Base-by-base conservation (phyloP, 2,797 vertebrate species). In the Notolepis coatsorum region DNA sequence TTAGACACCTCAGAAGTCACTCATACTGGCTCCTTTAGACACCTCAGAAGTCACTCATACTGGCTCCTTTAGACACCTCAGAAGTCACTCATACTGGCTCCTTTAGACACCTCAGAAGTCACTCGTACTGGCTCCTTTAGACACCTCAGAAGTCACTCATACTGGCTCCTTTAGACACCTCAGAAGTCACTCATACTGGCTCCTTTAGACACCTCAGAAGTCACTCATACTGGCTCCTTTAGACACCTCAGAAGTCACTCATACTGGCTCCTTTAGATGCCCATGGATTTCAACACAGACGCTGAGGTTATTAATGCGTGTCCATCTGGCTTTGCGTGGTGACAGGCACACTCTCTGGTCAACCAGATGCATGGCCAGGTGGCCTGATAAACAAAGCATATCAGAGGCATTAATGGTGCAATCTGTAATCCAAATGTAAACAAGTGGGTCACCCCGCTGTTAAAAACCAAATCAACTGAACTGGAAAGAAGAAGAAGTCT, bases 291-390 rank as follows among this genome's bases (percentile, higher is more conserved):
- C 58, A 17, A 79, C 82, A 81, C 76, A 46, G 62, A 48, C 61
- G 59, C 52, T 43, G 2, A 24, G n/a, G 69, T 85, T 87, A 84
- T 89, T 75, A 84, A 89, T 84, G 79, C 79, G 8, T 30, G 64
- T 86, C 88, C 89, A 90, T 90, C 88, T 89, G 88, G 78, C 82
- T 0, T 55, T 24, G 75, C 76, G n/a, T 61, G 39, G 69, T 60
- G 79, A 86, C 85, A 64, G 68, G 63, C 77, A 61, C 51, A 42
- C 71, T 68, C 75, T 60, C 73, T 57, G 65, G 41, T 75, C 59
- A 84, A 87, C 82, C 82, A 88, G 88, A 88, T 88, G 87, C 79
- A 70, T 35, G 75, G 80, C 84, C 88, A 88, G 89, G 85, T 88
- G 88, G 87, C 78, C 82, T 21, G 85, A 84, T 86, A 81, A 84